Conservation (phyloP, 2,888 invertebrate species). For the Mylabris sibirica region DNA sequence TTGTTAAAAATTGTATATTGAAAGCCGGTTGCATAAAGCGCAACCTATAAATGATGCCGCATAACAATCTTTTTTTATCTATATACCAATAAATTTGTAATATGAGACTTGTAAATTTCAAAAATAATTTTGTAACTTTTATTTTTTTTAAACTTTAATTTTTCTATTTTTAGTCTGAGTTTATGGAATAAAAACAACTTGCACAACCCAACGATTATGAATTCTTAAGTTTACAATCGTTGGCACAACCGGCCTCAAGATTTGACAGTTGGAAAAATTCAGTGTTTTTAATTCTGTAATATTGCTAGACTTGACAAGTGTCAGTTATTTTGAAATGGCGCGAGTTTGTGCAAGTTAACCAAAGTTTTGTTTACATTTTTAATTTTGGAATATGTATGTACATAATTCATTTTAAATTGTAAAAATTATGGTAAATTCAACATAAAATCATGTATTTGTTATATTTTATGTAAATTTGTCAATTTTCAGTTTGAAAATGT, state of each 20-base stretch:
- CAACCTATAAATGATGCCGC: too few species aligned
- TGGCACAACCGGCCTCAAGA: too few species aligned
- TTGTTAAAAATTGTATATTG: too few species aligned
- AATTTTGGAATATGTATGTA: not conserved
- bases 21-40: too few species aligned
- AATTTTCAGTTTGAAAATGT: not conserved
- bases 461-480: not conserved
- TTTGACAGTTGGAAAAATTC: not conserved
- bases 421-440: not conserved
- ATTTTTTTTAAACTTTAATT: too few species aligned
- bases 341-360: not conserved
- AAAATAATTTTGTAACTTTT: too few species aligned
- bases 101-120: too few species aligned
- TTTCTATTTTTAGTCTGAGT: too few species aligned
- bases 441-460: not conserved
- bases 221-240: too few species aligned
- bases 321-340: slow-evolving; percentile 5
- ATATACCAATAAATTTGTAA: too few species aligned
- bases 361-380: not conserved
- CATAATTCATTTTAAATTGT: not conserved
- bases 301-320: not conserved
- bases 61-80: too few species aligned
- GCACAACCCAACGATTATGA: too few species aligned
- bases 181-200: not conserved
- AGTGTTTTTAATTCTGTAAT: not conserved